phyloP scores from a whole-genome alignment of 2,797 vertebrate species.

The Sebastes aleutianus region DNA sequence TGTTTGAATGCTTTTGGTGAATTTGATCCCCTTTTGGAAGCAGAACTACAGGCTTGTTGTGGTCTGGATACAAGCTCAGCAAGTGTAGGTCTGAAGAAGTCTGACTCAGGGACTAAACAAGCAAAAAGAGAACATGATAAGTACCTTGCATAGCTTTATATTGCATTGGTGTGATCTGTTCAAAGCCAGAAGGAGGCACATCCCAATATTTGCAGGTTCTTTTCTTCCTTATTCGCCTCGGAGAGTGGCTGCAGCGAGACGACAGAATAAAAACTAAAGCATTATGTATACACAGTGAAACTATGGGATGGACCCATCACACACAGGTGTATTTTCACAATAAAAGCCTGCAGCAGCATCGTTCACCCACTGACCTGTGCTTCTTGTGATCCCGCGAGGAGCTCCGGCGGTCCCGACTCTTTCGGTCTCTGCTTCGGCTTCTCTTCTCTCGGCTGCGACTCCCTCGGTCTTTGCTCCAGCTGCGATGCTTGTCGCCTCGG shows the following conservation, averaged over 20 bases:
- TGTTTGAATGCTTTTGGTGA: neutral
- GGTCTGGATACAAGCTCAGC: neutral
- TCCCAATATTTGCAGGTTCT: constrained; percentile 81
- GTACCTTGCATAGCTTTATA: constrained; percentile 86
- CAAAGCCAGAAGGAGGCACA: constrained; percentile 79
- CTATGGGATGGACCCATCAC: no score
- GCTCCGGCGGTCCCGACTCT: constrained; percentile 78
- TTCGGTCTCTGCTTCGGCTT: constrained; percentile 76
- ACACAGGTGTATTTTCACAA: neutral
- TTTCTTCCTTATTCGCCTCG: constrained; percentile 77
- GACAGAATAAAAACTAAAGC: neutral
- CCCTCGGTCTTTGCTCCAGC: constrained; percentile 78
- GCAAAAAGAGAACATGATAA: neutral
- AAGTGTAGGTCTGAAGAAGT: neutral
- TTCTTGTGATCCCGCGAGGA: constrained; percentile 80
- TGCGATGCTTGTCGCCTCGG: constrained; percentile 74
- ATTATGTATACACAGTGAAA: neutral
- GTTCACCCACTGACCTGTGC: constrained; percentile 69
- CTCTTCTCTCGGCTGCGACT: constrained; percentile 83
- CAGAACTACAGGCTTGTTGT: neutral
- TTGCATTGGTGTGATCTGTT: constrained; percentile 83
- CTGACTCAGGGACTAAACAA: neutral
- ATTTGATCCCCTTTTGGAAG: neutral
- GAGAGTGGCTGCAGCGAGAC: constrained; percentile 71
- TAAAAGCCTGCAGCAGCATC: neutral